Evolutionary conservation across 2,888 invertebrate species (phyloP), one percentile per base, ranked within the genome.

Genomic region (Melikaiella ostensackeni): DNA sequence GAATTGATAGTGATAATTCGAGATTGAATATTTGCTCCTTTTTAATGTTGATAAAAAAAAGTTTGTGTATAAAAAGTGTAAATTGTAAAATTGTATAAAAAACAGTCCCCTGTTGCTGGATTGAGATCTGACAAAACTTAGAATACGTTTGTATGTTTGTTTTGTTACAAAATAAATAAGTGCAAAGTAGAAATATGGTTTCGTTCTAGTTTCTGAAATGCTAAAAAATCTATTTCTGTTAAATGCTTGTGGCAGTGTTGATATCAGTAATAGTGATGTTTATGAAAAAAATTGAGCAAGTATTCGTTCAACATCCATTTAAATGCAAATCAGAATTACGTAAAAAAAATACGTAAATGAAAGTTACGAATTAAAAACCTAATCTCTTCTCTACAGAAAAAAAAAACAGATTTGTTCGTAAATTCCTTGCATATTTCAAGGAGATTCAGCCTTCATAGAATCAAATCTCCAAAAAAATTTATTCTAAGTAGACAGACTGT

Each of bases 11-110:
- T 13, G 30, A 70, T 16, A 70, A 70, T 33, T 50, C 9, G 30
- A 50, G 30, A 33, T 50, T n/a, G 5, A 70, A 70, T 70, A 70
- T 46, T 70, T 70, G 70, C 70, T 70, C 70, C 50, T 70, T 50
- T 70, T 70, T 50, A 70, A 16, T 70, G n/a, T 2, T n/a, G n/a
- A 27, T 24, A 27, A 46, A 46, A 46, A 66, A 46, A 70, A 50
- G 46, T 7, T 63, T 30, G n/a, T 21, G n/a, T 46, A 70, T 70
- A 27, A 42, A 19, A 5, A 33, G 46, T 46, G 27, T 66, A 21
- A 21, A 55, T 21, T 55, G n/a, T n/a, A 70, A 70, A 70, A 70
- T 30, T 27, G 50, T 70, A 70, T 16, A 70, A 70, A 70, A 66
- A 66, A 66, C 27, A 66, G 70, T 70, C 70, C 30, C 27, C 66